A percentile compares a stretch with the other conserved stretches of the same genome.
Evolutionary conservation across 2,113 vertebrate genomes (phyloP).

Genomic region (Emberiza fucata): DNA sequence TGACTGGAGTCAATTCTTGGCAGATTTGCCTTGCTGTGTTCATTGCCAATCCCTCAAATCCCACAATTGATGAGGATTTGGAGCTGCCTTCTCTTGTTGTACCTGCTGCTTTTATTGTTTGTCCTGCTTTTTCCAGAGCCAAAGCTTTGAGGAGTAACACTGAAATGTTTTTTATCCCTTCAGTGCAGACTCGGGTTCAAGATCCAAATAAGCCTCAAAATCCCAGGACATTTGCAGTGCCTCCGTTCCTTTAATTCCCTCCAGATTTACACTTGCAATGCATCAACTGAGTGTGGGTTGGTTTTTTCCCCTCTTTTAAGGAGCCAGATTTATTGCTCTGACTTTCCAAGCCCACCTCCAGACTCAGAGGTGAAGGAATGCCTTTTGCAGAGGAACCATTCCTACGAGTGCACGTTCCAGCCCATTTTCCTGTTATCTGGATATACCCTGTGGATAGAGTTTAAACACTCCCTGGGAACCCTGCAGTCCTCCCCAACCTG

Average conservation of each 20-base stretch:
- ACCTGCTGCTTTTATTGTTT: background rate
- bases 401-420: conserved; percentile 78
- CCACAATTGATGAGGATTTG: background rate
- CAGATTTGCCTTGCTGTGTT: background rate
- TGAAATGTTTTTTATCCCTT: background rate
- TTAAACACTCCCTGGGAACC: conserved; percentile 72
- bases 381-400: conserved; percentile 54
- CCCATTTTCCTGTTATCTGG: conserved; percentile 82
- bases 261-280: background rate
- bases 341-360: conserved; percentile 64
- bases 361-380: conserved; percentile 71
- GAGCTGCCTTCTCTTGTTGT: background rate
- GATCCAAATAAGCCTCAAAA: background rate
- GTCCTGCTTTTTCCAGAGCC: background rate
- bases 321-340: conserved; percentile 76
- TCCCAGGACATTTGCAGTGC: background rate
- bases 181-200: background rate
- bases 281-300: background rate
- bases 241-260: background rate
- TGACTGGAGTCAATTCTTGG: background rate
- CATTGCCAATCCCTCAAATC: background rate
- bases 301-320: conserved; percentile 54
- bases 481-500: conserved; percentile 82
- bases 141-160: background rate
- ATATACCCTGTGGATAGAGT: conserved; percentile 90